Conservation (phyloP, 2,888 invertebrate species). For the Hermaeophaga mercurialis region DNA sequence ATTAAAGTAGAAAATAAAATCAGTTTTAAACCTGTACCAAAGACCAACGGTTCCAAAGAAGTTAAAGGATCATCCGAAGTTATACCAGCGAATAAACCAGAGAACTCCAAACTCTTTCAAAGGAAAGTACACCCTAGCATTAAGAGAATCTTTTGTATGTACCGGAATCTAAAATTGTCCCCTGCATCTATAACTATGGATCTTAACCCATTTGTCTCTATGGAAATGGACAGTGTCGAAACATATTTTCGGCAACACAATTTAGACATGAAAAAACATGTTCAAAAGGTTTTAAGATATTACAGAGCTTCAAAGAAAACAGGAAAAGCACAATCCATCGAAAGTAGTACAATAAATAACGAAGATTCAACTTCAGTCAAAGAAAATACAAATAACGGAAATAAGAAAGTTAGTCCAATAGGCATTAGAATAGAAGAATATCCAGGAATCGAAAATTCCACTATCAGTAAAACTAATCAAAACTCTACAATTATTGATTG, state of each 20-base stretch:
- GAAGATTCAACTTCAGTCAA: too few relatives aligned
- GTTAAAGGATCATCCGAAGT: not conserved
- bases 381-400: too few relatives aligned
- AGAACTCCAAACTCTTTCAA: not conserved
- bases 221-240: conserved; percentile 14
- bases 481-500: too few relatives aligned
- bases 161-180: not conserved
- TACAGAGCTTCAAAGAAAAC: not conserved
- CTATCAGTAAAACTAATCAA: too few relatives aligned
- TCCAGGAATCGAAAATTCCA: too few relatives aligned
- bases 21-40: not conserved
- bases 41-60: not conserved
- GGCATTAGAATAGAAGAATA: too few relatives aligned
- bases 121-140: not conserved
- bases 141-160: not conserved
- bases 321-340: not conserved
- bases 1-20: not conserved
- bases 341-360: not conserved
- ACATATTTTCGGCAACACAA: not conserved
- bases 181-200: not conserved
- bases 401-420: not conserved
- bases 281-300: not conserved
- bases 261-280: not conserved
- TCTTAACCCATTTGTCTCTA: not conserved
- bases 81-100: too few relatives aligned